These are phyloP conservation scores for Maniola hyperantus DNA, from an alignment of 2,888 invertebrate genomes.

Conservation along the genomic window DNA sequence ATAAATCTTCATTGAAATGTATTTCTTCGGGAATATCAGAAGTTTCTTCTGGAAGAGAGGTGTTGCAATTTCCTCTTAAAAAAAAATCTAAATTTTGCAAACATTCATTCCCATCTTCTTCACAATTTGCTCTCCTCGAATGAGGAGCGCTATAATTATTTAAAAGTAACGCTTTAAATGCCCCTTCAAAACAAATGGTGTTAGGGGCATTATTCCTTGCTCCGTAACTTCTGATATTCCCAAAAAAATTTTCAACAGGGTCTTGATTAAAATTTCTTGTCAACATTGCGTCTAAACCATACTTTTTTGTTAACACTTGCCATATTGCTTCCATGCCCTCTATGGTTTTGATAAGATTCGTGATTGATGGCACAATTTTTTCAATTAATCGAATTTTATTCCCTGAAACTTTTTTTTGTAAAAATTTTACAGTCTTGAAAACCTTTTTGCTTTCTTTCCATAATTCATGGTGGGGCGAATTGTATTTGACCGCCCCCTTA, in stretches of 20 bases:
- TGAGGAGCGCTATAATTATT: slow-evolving; percentile 19
- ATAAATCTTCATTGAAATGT: too few species aligned
- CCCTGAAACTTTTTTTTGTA: slow-evolving; percentile 19
- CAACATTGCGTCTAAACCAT: slow-evolving; percentile 25
- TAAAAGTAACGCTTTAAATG: slow-evolving; percentile 17
- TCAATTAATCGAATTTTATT: slow-evolving; percentile 20
- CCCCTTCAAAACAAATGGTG: slow-evolving; percentile 14
- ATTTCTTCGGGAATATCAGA: too few species aligned
- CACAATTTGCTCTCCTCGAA: too few species aligned
- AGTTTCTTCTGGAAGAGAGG: not conserved
- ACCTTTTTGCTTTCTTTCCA: slow-evolving; percentile 25
- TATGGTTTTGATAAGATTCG: slow-evolving; percentile 33
- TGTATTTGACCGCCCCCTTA: slow-evolving; percentile 34
- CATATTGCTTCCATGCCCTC: slow-evolving; percentile 32
- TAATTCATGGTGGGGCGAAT: slow-evolving; percentile 29
- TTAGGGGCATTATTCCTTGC: slow-evolving; percentile 20
- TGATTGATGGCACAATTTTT: slow-evolving; percentile 25
- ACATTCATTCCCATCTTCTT: slow-evolving; percentile 6
- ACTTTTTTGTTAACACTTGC: slow-evolving; percentile 29
- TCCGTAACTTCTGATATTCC: slow-evolving; percentile 25
- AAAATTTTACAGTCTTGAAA: slow-evolving; percentile 29
- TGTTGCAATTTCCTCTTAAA: not conserved
- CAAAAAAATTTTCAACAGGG: slow-evolving; percentile 34
- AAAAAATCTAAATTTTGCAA: slow-evolving; percentile 11
- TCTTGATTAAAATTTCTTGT: slow-evolving; percentile 32